These are phyloP conservation scores for Thalassoma bifasciatum DNA, from an alignment of 2,113 vertebrate species.

Conservation along the genomic window DNA sequence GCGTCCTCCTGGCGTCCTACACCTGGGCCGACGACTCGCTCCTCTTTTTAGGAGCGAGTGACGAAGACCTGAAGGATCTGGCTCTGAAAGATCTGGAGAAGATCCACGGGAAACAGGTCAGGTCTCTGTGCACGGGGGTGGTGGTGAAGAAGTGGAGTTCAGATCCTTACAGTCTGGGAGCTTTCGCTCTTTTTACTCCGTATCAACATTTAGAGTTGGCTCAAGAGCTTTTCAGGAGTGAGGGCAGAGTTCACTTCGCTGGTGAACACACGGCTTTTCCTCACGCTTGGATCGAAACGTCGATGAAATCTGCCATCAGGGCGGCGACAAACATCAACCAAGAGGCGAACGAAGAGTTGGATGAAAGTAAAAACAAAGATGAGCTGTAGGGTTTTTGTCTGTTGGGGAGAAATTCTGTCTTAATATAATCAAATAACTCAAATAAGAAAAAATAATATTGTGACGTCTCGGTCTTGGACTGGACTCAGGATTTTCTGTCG, in stretches of 20 bases:
- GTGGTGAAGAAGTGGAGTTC: conserved; percentile 82
- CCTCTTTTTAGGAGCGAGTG: conserved; percentile 73
- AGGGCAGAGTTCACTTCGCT: conserved; percentile 82
- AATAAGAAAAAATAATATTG: no score
- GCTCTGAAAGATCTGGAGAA: conserved; percentile 76
- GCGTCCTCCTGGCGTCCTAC: conserved; percentile 85
- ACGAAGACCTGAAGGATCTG: conserved; percentile 59
- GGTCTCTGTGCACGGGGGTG: conserved; percentile 54
- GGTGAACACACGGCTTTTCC: conserved; percentile 83
- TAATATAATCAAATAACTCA: no score
- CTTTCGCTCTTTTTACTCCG: conserved; percentile 82
- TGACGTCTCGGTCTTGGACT: no score
- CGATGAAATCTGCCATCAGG: conserved; percentile 83
- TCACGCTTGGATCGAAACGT: conserved; percentile 85
- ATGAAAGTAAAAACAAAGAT: neutral
- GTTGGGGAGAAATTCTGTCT: no score
- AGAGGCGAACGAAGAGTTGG: rapidly evolving
- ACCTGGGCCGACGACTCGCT: conserved; percentile 76
- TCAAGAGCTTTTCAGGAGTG: conserved; percentile 54
- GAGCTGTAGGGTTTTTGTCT: conserved; percentile 29
- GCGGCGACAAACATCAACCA: conserved; percentile 79
- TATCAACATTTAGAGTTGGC: conserved; percentile 80
- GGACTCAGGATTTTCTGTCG: no score
- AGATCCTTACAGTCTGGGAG: conserved; percentile 77
- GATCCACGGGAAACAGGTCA: conserved; percentile 70